Base-by-base conservation (phyloP, 1,140 invertebrate genomes). In the Andricus grossulariae region DNA sequence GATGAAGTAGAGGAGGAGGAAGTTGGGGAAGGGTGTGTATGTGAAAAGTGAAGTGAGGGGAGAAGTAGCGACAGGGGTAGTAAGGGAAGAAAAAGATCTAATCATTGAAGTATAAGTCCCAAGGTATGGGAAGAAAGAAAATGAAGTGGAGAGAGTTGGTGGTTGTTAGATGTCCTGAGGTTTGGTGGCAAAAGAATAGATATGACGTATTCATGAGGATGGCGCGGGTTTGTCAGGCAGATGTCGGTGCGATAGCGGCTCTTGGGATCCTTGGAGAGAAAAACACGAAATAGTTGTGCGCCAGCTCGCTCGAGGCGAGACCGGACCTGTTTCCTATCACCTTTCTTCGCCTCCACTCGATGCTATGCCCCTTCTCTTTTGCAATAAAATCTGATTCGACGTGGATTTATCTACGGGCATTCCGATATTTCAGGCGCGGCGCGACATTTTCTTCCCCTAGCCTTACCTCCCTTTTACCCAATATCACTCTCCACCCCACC, bases 271-370 rank as follows among this genome's bases (percentile, higher is more conserved):
- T 77, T 75, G 72, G 83, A 85, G 81, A 86, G 87, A 88, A 88
- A 89, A 90, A 90, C 87, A 88, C 84, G 85, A 90, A 89, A 90
- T 89, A 87, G 88, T 90, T 90, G 80, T 77, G 87, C 83, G 71
- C 74, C 78, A 76, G 81, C 85, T 88, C 88, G 86, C 85, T 88
- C 78, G 77, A 88, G 88, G 89, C 90, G 89, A 89, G 89, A 90
- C 87, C 82, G 87, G 88, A 91, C 87, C 87, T 89, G 88, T 90
- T 91, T 89, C 86, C 89, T 89, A 90, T 91, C 88, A 87, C 88
- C 89, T 89, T 88, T 90, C 87, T 86, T 88, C 84, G 81, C 76
- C 77, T 79, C 75, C 80, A 45, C 80, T 82, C 82, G 80, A 55
- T 82, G 79, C 50, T 55, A 49, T 75, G 73, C 76, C 74, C 75